These are phyloP conservation scores for Stenolophus ochropezus DNA, from an alignment of 2,888 invertebrate genomes.

Conservation along the genomic window DNA sequence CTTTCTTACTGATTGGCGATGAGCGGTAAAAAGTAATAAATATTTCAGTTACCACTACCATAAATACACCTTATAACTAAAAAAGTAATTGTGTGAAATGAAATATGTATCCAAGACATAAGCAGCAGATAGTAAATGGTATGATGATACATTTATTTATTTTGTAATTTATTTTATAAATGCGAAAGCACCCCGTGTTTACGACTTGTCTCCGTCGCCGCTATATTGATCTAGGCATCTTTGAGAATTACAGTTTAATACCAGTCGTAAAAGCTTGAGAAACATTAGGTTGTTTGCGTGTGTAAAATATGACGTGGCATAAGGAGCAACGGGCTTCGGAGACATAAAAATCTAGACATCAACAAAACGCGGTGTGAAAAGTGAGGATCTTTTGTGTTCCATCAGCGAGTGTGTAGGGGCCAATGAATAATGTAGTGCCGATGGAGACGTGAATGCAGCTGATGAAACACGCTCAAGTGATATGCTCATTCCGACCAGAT, in stretches of 20 bases:
- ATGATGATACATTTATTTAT: too few relatives aligned
- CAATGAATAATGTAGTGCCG: slow-evolving; percentile 41
- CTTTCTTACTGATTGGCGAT: too few relatives aligned
- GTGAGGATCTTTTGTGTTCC: slow-evolving; percentile 51
- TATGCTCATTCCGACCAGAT: background rate
- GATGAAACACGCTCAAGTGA: slow-evolving; percentile 16
- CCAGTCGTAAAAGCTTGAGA: slow-evolving; percentile 34
- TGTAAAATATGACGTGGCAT: slow-evolving; percentile 39
- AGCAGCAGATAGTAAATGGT: too few relatives aligned
- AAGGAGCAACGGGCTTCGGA: background rate
- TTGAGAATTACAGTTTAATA: slow-evolving; percentile 39
- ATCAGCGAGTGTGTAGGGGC: slow-evolving; percentile 23
- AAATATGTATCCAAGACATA: too few relatives aligned
- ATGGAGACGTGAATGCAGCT: slow-evolving; percentile 6
- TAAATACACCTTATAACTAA: too few relatives aligned
- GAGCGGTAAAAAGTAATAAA: too few relatives aligned
- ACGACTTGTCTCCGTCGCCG: background rate
- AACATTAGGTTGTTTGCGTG: slow-evolving; percentile 40
- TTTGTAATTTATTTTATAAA: too few relatives aligned
- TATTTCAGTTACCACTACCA: too few relatives aligned
- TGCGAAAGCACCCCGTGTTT: background rate
- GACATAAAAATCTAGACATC: slow-evolving; percentile 53
- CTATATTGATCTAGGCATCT: slow-evolving; percentile 42
- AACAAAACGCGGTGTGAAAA: slow-evolving; percentile 49
- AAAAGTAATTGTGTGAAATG: too few relatives aligned